Conservation (phyloP, 2,888 invertebrate genomes). For the Polyommatus icarus region DNA sequence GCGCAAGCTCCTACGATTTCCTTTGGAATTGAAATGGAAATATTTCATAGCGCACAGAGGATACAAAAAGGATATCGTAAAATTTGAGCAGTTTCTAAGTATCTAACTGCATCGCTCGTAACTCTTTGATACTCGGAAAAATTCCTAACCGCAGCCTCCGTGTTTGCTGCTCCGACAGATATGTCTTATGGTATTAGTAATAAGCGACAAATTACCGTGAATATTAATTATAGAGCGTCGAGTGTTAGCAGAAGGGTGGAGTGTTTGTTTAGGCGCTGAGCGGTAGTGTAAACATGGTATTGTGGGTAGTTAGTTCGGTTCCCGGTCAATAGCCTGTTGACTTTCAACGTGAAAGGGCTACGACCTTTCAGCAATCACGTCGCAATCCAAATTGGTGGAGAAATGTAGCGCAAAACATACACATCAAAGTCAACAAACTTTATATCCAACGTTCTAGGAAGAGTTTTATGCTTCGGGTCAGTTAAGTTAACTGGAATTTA, state of each 20-base stretch:
- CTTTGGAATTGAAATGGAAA: neutral
- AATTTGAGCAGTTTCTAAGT: neutral
- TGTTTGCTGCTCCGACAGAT: neutral
- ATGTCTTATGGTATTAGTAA: conserved; percentile 26
- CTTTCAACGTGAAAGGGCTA: conserved; percentile 45
- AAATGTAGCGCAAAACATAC: neutral
- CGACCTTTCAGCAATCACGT: conserved; percentile 48
- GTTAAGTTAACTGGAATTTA: neutral
- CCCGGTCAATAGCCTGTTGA: conserved; percentile 48
- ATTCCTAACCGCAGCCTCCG: conserved; percentile 12
- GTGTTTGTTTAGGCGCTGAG: conserved; percentile 63
- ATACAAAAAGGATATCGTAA: conserved; percentile 11
- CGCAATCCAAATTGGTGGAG: neutral
- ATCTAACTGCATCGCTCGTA: conserved; percentile 9
- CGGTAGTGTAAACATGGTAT: conserved; percentile 55
- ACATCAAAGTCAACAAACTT: neutral
- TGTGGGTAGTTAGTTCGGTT: conserved; percentile 47
- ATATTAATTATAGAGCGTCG: conserved; percentile 22
- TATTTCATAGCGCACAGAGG: neutral
- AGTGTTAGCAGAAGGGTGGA: conserved; percentile 41
- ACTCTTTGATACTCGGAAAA: conserved; percentile 12
- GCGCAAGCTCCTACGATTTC: neutral
- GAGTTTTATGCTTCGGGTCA: neutral
- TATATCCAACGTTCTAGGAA: neutral
- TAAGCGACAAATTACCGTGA: conserved; percentile 34